These are phyloP conservation scores for Ctena decussata DNA, from an alignment of 2,888 invertebrate genomes.

Conservation along the genomic window DNA sequence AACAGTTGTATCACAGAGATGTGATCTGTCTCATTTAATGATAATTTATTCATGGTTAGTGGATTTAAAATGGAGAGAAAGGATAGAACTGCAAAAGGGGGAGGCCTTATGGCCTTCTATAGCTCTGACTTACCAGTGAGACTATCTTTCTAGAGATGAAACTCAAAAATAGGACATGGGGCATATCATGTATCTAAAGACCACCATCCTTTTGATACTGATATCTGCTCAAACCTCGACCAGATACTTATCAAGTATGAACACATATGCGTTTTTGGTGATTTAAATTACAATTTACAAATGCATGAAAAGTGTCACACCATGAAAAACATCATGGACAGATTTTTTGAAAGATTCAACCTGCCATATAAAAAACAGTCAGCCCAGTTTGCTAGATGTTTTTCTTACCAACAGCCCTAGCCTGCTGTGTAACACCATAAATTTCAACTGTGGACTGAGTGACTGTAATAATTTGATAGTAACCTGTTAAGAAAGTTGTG, in stretches of 20 bases:
- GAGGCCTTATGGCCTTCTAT: constrained; percentile 6
- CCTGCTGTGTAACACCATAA: neutral
- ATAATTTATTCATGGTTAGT: too few relatives aligned
- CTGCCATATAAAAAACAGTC: neutral
- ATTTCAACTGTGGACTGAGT: neutral
- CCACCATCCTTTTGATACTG: neutral
- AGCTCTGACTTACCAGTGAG: neutral
- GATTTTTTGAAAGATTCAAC: neutral
- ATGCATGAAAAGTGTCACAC: neutral
- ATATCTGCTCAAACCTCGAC: neutral
- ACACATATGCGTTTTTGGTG: neutral
- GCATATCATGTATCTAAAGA: neutral
- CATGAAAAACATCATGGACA: neutral
- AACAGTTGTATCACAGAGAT: too few relatives aligned
- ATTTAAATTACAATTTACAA: neutral
- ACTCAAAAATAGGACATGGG: neutral
- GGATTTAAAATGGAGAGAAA: constrained; percentile 6
- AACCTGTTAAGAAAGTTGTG: neutral
- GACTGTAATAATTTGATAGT: neutral
- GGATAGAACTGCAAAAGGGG: neutral
- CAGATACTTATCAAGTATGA: neutral
- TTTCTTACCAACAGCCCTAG: neutral
- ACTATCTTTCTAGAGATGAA: neutral
- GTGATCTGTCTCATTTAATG: too few relatives aligned
- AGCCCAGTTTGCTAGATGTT: neutral